Conservation (phyloP, 2,113 vertebrate genomes). For the Hassar affinis region DNA sequence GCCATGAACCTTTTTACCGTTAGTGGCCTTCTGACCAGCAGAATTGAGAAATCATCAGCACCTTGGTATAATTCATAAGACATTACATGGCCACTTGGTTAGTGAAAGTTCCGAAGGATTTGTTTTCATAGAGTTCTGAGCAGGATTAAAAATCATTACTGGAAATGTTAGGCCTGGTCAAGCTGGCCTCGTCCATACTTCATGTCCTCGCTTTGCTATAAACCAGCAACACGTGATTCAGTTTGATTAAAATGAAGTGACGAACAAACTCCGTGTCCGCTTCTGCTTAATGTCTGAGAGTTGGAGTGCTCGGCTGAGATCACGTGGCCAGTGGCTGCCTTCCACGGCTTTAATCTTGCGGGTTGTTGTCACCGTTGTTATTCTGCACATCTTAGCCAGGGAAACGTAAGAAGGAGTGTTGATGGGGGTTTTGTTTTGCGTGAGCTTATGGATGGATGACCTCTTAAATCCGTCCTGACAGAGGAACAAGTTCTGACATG, state of each 20-base stretch:
- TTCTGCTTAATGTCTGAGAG: constrained; percentile 35
- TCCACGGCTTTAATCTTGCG: constrained; percentile 70
- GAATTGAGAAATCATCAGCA: background rate
- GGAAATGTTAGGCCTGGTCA: background rate
- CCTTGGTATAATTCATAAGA: background rate
- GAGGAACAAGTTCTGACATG: constrained; percentile 52
- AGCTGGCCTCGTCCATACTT: background rate
- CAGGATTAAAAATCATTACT: background rate
- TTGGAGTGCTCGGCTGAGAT: constrained; percentile 51
- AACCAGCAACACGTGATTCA: constrained; percentile 56
- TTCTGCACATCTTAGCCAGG: constrained; percentile 64
- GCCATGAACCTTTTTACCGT: background rate
- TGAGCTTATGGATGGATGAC: constrained; percentile 58
- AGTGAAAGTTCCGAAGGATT: background rate
- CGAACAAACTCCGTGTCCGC: background rate
- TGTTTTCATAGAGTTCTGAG: background rate
- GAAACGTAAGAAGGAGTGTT: constrained; percentile 64
- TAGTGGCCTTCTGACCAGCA: constrained; percentile 20
- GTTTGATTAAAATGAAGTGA: constrained; percentile 62
- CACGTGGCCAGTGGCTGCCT: constrained; percentile 52
- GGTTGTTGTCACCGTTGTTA: constrained; percentile 58
- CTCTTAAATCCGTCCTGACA: constrained; percentile 62
- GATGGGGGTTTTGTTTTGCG: constrained; percentile 57
- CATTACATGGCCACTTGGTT: background rate
- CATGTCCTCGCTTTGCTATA: background rate